Evolutionary conservation across 1,140 invertebrate species (phyloP).

Genomic region (Halyomorpha halys): DNA sequence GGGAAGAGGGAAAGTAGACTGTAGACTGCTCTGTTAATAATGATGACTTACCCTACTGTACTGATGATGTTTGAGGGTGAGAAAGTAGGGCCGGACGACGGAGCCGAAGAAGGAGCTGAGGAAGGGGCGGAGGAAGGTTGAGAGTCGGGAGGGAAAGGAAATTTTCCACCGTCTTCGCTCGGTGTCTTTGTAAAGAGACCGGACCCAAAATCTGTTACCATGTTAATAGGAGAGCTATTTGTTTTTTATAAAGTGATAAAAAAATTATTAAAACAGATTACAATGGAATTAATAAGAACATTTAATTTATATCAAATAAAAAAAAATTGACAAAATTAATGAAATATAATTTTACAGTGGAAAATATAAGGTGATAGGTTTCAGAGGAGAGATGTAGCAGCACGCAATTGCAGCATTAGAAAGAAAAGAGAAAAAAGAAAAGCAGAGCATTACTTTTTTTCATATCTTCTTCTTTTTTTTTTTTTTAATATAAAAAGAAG

Average conservation of each 20-base stretch:
- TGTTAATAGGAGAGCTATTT: slow-evolving; percentile 72
- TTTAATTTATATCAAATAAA: slow-evolving; percentile 5
- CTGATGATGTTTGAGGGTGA: slow-evolving; percentile 34
- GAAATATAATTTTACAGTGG: slow-evolving; percentile 6
- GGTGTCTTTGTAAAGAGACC: slow-evolving; percentile 70
- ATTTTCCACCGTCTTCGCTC: slow-evolving; percentile 62
- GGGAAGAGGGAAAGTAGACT: neutral
- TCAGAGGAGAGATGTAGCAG: slow-evolving; percentile 3
- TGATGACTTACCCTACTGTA: slow-evolving; percentile 32
- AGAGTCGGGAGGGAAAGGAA: slow-evolving; percentile 37
- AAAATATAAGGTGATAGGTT: neutral
- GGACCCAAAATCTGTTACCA: slow-evolving; percentile 75
- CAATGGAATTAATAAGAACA: neutral
- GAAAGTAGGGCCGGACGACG: slow-evolving; percentile 27
- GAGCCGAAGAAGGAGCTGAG: slow-evolving; percentile 28
- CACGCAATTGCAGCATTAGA: slow-evolving; percentile 24
- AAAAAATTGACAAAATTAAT: neutral
- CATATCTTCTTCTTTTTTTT: neutral
- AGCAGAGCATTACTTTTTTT: slow-evolving; percentile 4
- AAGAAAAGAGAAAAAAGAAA: slow-evolving; percentile 23
- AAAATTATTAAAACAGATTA: slow-evolving; percentile 12
- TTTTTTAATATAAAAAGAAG: neutral
- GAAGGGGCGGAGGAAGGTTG: slow-evolving; percentile 24
- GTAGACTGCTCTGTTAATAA: slow-evolving; percentile 15
- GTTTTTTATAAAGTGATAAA: neutral